Evolutionary conservation across 2,888 invertebrate genomes (phyloP).

Genomic region (Trissoscelio sp.): DNA sequence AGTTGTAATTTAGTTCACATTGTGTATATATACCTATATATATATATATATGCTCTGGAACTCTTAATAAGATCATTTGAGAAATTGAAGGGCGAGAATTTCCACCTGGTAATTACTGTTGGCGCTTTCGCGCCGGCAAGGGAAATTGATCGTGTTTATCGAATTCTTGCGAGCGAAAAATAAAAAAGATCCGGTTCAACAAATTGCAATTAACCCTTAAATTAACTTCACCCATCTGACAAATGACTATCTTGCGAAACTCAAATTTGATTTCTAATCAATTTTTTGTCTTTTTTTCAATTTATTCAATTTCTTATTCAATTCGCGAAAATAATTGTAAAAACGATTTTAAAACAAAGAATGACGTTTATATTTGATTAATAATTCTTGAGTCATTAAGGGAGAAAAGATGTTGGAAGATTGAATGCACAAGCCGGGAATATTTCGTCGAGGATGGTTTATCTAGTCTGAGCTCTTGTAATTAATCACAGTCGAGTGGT

Average conservation of each 20-base stretch:
- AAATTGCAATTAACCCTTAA: not conserved
- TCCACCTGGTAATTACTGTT: constrained; percentile 40
- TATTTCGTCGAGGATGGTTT: constrained; percentile 65
- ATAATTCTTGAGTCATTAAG: constrained; percentile 49
- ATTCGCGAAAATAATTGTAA: too few species aligned
- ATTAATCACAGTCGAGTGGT: constrained; percentile 70
- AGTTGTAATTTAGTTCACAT: constrained; percentile 37
- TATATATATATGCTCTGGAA: constrained; percentile 17
- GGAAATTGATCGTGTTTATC: constrained; percentile 50
- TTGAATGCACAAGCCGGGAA: constrained; percentile 56
- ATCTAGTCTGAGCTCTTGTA: constrained; percentile 66
- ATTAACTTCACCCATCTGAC: not conserved
- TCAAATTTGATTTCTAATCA: too few species aligned
- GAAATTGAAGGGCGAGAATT: constrained; percentile 59
- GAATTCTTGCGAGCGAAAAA: not conserved
- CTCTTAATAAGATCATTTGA: constrained; percentile 58
- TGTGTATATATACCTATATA: too few species aligned
- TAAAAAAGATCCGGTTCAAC: not conserved
- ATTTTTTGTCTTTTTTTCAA: too few species aligned
- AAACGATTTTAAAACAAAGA: too few species aligned
- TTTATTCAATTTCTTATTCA: too few species aligned
- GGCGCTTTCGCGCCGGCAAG: not conserved
- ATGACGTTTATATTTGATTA: constrained; percentile 35
- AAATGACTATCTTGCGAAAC: not conserved
- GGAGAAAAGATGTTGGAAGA: constrained; percentile 51